Evolutionary conservation across 1,140 invertebrate species (phyloP), one percentile per base, ranked within the genome.

Genomic region (Diabrotica virgifera): DNA sequence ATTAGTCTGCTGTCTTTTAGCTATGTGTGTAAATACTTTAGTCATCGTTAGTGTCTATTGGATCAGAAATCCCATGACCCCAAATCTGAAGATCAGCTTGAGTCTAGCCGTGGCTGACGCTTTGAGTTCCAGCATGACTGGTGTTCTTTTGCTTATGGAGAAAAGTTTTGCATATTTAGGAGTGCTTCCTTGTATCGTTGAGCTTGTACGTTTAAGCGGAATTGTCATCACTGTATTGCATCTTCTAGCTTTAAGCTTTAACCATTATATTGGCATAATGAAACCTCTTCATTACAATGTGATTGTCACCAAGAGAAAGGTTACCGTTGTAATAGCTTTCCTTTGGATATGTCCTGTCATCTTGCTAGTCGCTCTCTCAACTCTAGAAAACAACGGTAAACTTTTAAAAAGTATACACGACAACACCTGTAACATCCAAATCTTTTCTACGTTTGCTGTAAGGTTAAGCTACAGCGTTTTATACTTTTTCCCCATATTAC

Each of bases 201-300:
- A 70, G 24, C 12, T 70, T 14, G 24, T 67, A 5, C 58, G 69
- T n/a, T 52, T 68, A 13, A 72, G 66, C 53, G 70, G 70, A 50
- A 72, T 72, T 52, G 79, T 87, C 9, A 85, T 87, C 8, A 86
- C 87, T 0, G 83, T 89, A 2, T 76, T 84, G 6, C 89, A 90
- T 74, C 79, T 91, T 5, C 71, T 89, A 10, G 84, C 84, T 3
- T 79, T 91, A 37, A 87, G 88, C 5, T 74, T 88, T 12, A 89
- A 90, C 74, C 89, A 91, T 70, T 89, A 87, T 76, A 77, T 88
- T 13, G 87, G 87, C 35, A 77, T 78, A 50, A 72, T 85, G 5
- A 80, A 82, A 65, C 87, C 87, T 0, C 79, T 89, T 5, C 86
- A 88, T 62, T 87, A 88, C 70, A 80, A 83, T 5, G 80, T 82